Percentiles rank a stretch among this genome's conserved stretches.
Evolutionary conservation across 1,140 invertebrate genomes (phyloP).

Genomic region (Oedothorax gibbosus): DNA sequence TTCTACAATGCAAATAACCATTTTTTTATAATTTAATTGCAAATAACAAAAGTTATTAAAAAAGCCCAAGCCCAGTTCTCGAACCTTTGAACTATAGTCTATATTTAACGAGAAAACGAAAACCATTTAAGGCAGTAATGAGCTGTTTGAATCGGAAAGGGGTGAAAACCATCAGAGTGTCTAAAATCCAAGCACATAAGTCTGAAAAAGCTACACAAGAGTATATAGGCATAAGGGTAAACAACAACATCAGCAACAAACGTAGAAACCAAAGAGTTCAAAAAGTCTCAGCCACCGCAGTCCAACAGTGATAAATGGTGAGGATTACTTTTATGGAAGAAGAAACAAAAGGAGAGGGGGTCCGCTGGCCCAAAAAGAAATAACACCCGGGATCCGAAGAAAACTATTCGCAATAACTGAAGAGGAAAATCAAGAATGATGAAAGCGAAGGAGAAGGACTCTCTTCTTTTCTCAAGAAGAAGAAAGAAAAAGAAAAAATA

Average conservation of each 20-base stretch:
- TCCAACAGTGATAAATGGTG: slow-evolving; percentile 58
- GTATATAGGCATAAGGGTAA: background rate
- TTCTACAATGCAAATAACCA: too few relatives aligned
- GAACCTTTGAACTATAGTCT: too few relatives aligned
- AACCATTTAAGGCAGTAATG: slow-evolving; percentile 13
- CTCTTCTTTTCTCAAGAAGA: slow-evolving; percentile 21
- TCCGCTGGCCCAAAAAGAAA: slow-evolving; percentile 47
- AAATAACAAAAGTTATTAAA: too few relatives aligned
- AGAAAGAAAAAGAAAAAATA: slow-evolving; percentile 23
- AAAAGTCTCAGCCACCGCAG: slow-evolving; percentile 45
- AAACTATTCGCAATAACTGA: slow-evolving; percentile 61
- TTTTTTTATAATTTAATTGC: too few relatives aligned
- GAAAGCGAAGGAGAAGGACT: slow-evolving; percentile 50
- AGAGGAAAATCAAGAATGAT: slow-evolving; percentile 61
- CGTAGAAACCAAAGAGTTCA: slow-evolving; percentile 4
- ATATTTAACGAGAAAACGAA: too few relatives aligned
- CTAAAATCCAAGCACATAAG: slow-evolving; percentile 12
- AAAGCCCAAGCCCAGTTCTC: too few relatives aligned
- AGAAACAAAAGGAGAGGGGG: slow-evolving; percentile 55
- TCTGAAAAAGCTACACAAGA: background rate
- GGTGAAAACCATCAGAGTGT: slow-evolving; percentile 24
- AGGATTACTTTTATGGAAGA: slow-evolving; percentile 61
- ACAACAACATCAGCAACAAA: slow-evolving; percentile 1
- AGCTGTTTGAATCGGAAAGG: slow-evolving; percentile 7
- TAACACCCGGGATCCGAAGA: slow-evolving; percentile 53